These are phyloP conservation scores for Corydoras sp. DNA, from an alignment of 2,113 vertebrate genomes.

Conservation along the genomic window DNA sequence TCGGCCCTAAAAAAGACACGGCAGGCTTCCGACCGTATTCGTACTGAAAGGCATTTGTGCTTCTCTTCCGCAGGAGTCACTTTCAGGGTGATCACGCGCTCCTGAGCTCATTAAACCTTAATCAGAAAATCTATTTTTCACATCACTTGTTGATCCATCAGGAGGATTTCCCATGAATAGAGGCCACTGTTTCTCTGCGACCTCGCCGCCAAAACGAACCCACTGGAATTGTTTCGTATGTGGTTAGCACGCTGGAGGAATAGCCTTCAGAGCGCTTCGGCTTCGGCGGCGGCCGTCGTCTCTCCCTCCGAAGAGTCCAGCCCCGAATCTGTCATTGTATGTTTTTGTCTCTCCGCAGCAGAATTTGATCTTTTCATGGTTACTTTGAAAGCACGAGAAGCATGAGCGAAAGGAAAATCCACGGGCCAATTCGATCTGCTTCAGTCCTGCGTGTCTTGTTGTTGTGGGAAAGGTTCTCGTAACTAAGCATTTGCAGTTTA, in stretches of 20 bases:
- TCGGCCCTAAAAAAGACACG: too few relatives aligned
- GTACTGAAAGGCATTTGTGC: conserved; percentile 6
- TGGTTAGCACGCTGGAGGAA: conserved; percentile 15
- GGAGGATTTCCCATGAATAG: conserved; percentile 61
- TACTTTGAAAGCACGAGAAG: not conserved
- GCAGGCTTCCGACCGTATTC: not conserved
- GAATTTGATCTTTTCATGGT: conserved; percentile 4
- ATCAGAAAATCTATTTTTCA: conserved; percentile 75
- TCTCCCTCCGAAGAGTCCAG: not conserved
- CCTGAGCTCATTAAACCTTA: conserved; percentile 74
- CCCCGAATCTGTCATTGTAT: not conserved
- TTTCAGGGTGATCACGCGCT: conserved; percentile 63
- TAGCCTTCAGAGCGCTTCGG: not conserved
- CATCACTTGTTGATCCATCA: conserved; percentile 65
- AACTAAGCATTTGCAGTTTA: not conserved
- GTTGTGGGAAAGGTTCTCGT: conserved; percentile 1
- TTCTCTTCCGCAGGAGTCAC: conserved; percentile 53
- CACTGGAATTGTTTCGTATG: conserved; percentile 25
- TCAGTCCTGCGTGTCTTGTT: not conserved
- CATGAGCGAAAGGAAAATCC: too few relatives aligned
- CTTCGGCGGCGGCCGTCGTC: not conserved
- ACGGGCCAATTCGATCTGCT: not conserved
- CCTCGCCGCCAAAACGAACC: conserved; percentile 24
- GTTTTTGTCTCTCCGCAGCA: not conserved
- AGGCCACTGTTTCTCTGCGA: conserved; percentile 48